Conservation (phyloP, 64 coral and sea anemone species). For the Stichodactyla helianthus region DNA sequence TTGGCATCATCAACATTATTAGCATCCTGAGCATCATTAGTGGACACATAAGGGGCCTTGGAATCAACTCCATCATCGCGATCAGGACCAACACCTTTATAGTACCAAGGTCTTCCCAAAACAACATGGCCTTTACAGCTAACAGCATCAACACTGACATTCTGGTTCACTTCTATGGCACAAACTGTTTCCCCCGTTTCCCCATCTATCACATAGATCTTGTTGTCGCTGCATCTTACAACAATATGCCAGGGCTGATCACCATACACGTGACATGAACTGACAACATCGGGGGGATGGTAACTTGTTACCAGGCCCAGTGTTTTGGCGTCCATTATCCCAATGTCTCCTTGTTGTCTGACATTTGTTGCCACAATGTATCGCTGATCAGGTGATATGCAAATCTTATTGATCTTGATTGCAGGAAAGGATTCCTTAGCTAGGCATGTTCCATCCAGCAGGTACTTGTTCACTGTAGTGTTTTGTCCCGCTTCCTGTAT, state of each 20-base stretch:
- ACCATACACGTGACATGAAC: neutral
- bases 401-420: neutral
- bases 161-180: neutral
- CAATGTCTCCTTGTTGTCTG: neutral
- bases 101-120: neutral
- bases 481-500: neutral
- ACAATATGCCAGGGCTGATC: slow-evolving; percentile 14
- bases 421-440: neutral
- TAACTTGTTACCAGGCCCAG: neutral
- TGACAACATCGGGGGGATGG: neutral
- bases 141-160: neutral
- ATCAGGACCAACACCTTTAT: too few species aligned
- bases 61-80: too few species aligned
- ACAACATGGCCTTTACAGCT: neutral
- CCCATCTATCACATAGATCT: slow-evolving; percentile 12
- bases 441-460: neutral
- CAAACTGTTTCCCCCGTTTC: neutral
- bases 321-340: neutral
- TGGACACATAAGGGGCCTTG: too few species aligned
- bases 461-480: neutral
- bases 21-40: too few species aligned
- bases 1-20: too few species aligned
- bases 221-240: neutral
- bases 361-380: neutral
- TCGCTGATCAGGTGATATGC: neutral